Percentiles rank a stretch among this genome's conserved stretches.
phyloP scores from a whole-genome alignment of 2,797 vertebrate species.

The Enoplosus armatus region DNA sequence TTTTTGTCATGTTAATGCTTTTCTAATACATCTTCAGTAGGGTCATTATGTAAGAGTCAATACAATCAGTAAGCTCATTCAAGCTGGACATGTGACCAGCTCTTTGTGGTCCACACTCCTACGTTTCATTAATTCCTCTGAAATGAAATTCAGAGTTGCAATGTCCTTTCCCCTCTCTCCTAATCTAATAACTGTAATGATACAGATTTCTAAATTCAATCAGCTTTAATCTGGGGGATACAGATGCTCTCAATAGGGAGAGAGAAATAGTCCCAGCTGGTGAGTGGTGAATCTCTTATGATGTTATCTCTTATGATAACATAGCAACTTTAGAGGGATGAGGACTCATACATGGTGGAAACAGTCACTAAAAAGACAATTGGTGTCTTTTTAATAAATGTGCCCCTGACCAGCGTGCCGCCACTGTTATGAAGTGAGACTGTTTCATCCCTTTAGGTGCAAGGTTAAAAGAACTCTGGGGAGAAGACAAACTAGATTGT shows the following conservation, averaged over 20 bases:
- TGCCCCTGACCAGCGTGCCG: background rate
- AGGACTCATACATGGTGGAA: constrained; percentile 23
- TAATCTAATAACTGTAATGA: constrained; percentile 82
- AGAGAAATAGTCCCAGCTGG: constrained; percentile 66
- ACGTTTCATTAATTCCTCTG: constrained; percentile 78
- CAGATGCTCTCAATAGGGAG: constrained; percentile 69
- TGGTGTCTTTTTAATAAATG: constrained; percentile 5
- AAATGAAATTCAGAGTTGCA: constrained; percentile 77
- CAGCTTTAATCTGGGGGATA: constrained; percentile 75
- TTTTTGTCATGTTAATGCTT: constrained; percentile 74
- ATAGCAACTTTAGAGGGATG: constrained; percentile 44
- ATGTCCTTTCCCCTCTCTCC: constrained; percentile 60
- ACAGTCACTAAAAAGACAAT: constrained; percentile 30
- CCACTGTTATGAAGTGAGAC: background rate
- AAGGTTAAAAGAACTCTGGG: constrained; percentile 1
- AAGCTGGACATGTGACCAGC: constrained; percentile 73
- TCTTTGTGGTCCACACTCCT: constrained; percentile 65
- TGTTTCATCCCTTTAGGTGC: background rate
- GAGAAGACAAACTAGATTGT: background rate
- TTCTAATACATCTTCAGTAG: constrained; percentile 74
- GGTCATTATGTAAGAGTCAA: constrained; percentile 81
- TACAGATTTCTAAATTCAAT: constrained; percentile 81
- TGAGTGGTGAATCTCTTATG: constrained; percentile 59
- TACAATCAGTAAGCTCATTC: constrained; percentile 76
- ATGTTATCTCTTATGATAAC: no score